Evolutionary conservation across 1,140 invertebrate species (phyloP), one percentile per base, ranked within the genome.

Genomic region (Tenebrio molitor): DNA sequence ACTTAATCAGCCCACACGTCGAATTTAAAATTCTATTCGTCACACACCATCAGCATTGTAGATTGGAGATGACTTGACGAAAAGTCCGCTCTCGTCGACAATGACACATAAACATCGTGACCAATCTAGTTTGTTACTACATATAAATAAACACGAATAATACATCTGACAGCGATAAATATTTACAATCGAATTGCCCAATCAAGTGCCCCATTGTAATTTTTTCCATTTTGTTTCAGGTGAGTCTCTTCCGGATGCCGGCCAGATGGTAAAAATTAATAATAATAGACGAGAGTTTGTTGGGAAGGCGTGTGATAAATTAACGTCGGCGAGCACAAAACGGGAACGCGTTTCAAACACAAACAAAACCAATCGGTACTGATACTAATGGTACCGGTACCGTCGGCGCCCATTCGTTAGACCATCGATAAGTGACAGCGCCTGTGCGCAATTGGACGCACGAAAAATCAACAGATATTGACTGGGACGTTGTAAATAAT

Each of bases 341-440:
- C 50, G 50, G 8, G 23, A 58, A 50, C 44, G n/a, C n/a, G 50
- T 29, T 29, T 58, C 50, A 58, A 42, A 68, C 15, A 68, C 41
- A 68, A 68, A 65, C 62, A 65, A 68, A 68, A 50, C 65, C 21
- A 50, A 50, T 46, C 25, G 29, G 41, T 50, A 44, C 36, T 68
- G 65, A 46, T 68, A 29, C 65, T 65, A 65, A 50, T 68, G 65
- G 19, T 65, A 65, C 33, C 23, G 44, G 19, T 44, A 29, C 65
- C 44, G 50, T 68, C 65, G 65, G n/a, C 50, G 19, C 21, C 29
- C 65, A 68, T 68, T 68, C 50, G 65, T 68, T 50, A 68, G 42
- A 46, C 23, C 41, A 68, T 46, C 65, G 65, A 68, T 68, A 68
- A 68, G 65, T 50, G 65, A 41, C 65, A 68, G 42, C 41, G 6